These are phyloP conservation scores for Neodiprion fabricii DNA, from an alignment of 1,140 invertebrate species.

Conservation along the genomic window DNA sequence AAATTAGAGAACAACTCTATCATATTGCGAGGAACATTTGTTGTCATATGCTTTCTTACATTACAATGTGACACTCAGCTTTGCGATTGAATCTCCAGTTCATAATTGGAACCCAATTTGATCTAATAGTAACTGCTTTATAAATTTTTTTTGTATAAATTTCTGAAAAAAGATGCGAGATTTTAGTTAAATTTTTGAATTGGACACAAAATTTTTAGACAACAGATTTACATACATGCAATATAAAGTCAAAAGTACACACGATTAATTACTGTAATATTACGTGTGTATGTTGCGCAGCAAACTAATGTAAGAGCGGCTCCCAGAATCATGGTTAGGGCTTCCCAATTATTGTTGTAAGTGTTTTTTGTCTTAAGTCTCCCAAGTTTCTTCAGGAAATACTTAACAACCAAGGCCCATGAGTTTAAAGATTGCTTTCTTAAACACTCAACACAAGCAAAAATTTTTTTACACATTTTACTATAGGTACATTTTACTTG, in stretches of 20 bases:
- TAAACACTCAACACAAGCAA: neutral
- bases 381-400: neutral
- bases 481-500: too few relatives aligned
- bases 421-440: conserved; percentile 23
- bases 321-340: conserved; percentile 52
- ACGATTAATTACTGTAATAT: conserved; percentile 32
- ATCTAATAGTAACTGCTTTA: neutral
- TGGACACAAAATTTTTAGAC: conserved; percentile 1
- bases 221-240: conserved; percentile 7
- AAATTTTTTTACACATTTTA: neutral
- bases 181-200: too few relatives aligned
- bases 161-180: neutral
- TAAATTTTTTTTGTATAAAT: neutral
- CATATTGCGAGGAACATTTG: too few relatives aligned
- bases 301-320: conserved; percentile 57
- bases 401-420: neutral
- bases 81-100: conserved; percentile 16
- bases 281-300: conserved; percentile 48
- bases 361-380: conserved; percentile 48
- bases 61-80: conserved; percentile 1
- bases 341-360: conserved; percentile 57
- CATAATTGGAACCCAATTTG: conserved; percentile 5
- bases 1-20: too few relatives aligned
- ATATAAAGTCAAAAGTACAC: conserved; percentile 14
- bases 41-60: neutral